Evolutionary conservation across 2,888 invertebrate genomes (phyloP).

Genomic region (Mesoligia furuncula): DNA sequence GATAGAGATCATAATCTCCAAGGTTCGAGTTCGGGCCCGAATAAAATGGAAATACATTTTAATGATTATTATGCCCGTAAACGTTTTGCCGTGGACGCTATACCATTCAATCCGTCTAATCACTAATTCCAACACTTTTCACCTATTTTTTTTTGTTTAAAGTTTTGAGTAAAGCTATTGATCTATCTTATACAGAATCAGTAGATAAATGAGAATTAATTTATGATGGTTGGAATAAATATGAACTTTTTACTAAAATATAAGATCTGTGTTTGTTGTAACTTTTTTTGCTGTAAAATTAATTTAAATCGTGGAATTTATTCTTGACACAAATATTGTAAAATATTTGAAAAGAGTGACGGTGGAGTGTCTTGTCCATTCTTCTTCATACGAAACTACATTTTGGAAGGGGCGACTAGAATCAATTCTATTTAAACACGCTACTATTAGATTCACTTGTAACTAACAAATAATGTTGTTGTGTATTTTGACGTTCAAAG

Average conservation of each 20-base stretch:
- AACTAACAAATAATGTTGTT: too few relatives aligned
- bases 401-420: neutral
- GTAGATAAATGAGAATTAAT: neutral
- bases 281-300: neutral
- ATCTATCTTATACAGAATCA: conserved; percentile 28
- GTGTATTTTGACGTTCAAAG: too few relatives aligned
- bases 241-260: neutral
- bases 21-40: conserved; percentile 85
- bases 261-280: neutral
- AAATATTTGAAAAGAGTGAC: neutral
- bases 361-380: neutral
- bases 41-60: conserved; percentile 88
- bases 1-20: conserved; percentile 88
- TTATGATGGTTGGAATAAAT: neutral
- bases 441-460: neutral
- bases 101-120: conserved; percentile 81
- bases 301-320: neutral
- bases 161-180: conserved; percentile 34
- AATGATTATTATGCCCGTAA: conserved; percentile 89
- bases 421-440: neutral
- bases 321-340: neutral
- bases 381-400: neutral
- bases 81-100: conserved; percentile 83
- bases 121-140: conserved; percentile 82
- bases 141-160: conserved; percentile 75